Conservation (phyloP, 1,140 invertebrate genomes). For the Lutraria rhynchaena region DNA sequence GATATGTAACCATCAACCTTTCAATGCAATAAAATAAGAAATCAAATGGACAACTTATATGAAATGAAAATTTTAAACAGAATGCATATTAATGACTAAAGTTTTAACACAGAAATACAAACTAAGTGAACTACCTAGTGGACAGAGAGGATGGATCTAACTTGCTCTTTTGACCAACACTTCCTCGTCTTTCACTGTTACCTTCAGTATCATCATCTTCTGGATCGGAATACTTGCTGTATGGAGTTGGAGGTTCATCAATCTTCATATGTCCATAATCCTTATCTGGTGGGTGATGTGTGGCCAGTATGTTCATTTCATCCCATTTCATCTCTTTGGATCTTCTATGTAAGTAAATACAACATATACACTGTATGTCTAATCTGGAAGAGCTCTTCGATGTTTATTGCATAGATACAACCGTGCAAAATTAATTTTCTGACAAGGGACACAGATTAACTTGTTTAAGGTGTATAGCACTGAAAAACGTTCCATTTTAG, state of each 20-base stretch:
- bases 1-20: constrained; percentile 82
- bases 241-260: constrained; percentile 97
- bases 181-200: constrained; percentile 70
- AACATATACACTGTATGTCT: neutral
- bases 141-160: constrained; percentile 89
- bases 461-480: no score
- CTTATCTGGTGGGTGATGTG: constrained; percentile 98
- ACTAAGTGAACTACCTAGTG: constrained; percentile 85
- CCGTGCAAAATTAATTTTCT: no score
- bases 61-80: no score
- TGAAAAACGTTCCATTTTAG: no score
- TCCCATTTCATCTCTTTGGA: constrained; percentile 93
- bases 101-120: no score
- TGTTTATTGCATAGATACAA: no score
- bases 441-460: no score
- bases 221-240: constrained; percentile 88
- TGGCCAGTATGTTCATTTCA: constrained; percentile 99
- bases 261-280: constrained; percentile 99
- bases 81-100: no score
- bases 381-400: no score
- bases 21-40: no score
- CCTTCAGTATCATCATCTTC: constrained; percentile 87
- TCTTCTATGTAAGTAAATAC: constrained; percentile 49
- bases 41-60: no score
- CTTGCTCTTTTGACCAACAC: constrained; percentile 78